A percentile compares a stretch with the other conserved stretches of the same genome.
phyloP scores from a whole-genome alignment of 2,797 vertebrate species.

The Yasuhikotakia modesta region DNA sequence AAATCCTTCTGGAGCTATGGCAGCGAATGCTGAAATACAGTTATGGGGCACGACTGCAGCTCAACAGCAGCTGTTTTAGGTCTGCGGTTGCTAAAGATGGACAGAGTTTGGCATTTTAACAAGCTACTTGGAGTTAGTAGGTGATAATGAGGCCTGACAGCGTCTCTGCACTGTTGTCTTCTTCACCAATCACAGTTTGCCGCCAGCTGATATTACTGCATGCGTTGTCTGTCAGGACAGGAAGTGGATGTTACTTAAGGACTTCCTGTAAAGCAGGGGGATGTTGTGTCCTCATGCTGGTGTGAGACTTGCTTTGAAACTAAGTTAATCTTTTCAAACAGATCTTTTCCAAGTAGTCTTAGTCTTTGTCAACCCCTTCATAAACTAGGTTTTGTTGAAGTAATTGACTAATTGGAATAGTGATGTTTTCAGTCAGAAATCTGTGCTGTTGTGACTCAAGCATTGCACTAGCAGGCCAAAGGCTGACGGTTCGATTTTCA shows the following conservation, averaged over 20 bases:
- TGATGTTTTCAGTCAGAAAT: background rate
- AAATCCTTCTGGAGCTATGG: slow-evolving; percentile 31
- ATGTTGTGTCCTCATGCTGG: background rate
- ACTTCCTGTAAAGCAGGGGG: background rate
- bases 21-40: slow-evolving; percentile 27
- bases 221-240: slow-evolving; percentile 3
- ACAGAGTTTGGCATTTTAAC: slow-evolving; percentile 49
- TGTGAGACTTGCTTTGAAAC: slow-evolving; percentile 5
- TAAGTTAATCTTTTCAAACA: background rate
- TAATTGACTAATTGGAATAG: slow-evolving; percentile 17
- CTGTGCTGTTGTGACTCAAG: background rate
- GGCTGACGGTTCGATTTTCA: too few species aligned
- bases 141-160: slow-evolving; percentile 50
- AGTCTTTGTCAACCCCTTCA: too few species aligned
- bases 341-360: too few species aligned
- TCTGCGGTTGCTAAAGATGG: slow-evolving; percentile 30
- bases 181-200: slow-evolving; percentile 7
- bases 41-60: slow-evolving; percentile 36
- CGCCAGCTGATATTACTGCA: slow-evolving; percentile 37
- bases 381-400: background rate
- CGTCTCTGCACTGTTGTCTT: slow-evolving; percentile 22
- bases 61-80: slow-evolving; percentile 45
- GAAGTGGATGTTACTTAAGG: slow-evolving; percentile 14
- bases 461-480: too few species aligned
- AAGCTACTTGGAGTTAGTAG: slow-evolving; percentile 49